A percentile compares a stretch with the other conserved stretches of the same genome.
phyloP scores from a whole-genome alignment of 2,888 invertebrate species.

The Psylliodes chrysocephalus region DNA sequence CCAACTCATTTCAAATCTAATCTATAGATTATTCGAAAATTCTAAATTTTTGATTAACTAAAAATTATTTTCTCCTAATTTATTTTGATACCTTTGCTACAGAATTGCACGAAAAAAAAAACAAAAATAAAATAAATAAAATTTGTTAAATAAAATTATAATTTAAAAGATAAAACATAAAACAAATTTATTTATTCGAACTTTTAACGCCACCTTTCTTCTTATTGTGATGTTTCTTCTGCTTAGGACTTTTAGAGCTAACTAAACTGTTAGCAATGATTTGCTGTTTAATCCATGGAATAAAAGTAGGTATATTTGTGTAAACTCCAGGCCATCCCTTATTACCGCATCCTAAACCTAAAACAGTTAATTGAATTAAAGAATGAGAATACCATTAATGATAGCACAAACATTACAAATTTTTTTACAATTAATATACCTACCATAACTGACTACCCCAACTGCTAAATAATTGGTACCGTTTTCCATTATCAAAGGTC shows the following conservation, averaged over 20 bases:
- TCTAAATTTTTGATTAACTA: too few species aligned
- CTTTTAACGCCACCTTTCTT: conserved; percentile 1
- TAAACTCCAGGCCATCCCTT: conserved; percentile 78
- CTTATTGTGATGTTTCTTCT: conserved; percentile 16
- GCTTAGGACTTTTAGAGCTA: conserved; percentile 56
- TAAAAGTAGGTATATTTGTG: conserved; percentile 70
- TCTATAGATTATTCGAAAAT: too few species aligned
- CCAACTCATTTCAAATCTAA: too few species aligned
- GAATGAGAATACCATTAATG: too few species aligned
- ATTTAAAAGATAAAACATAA: too few species aligned
- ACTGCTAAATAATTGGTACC: conserved; percentile 63
- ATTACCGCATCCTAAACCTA: conserved; percentile 43
- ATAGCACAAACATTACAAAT: too few species aligned
- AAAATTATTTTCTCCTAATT: too few species aligned
- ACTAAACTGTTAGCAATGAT: conserved; percentile 47
- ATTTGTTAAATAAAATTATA: background rate
- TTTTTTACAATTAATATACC: too few species aligned
- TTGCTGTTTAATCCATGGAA: conserved; percentile 69
- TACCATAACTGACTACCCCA: conserved; percentile 77
- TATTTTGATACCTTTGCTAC: too few species aligned
- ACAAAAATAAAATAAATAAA: too few species aligned
- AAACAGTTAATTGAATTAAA: background rate
- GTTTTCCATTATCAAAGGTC: conserved; percentile 73
- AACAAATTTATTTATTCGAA: background rate
- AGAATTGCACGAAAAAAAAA: too few species aligned